Evolutionary conservation across 2,113 vertebrate species (phyloP), one percentile per base, ranked within the genome.

Genomic region (Apteryx owenii): DNA sequence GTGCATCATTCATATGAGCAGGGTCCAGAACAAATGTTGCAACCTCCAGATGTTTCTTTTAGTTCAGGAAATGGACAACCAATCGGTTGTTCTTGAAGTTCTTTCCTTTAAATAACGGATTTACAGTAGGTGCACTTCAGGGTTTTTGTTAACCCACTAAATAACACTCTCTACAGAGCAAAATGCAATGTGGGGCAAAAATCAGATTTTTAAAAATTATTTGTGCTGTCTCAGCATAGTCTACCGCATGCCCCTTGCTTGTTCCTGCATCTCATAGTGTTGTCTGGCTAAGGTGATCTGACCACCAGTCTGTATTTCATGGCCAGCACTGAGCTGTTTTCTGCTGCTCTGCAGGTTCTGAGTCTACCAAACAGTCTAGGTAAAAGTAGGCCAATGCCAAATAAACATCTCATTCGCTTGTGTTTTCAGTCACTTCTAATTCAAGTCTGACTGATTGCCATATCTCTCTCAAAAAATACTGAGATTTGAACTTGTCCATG

Each of bases 1-100:
- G 96, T 50, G 33, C 97, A 96, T 97, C 97, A 97, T 95, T 95
- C 95, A 88, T 81, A 18, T 36, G 68, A 18, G 90, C 53, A 10
- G 85, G 62, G 68, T 76, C 97, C 91, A 79, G 97, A 97, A 97
- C 88, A 81, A 93, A 96, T 46, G 28, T 51, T 7, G 75, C 97
- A 50, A 22, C 89, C 89, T 97, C 95, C 97, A 90, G 97, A 91
- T 88, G 78, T 89, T 92, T 65, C 90, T 33, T 84, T 56, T 90
- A 60, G 54, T 72, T 90, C 3, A 2, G 61, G 92, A 91, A 93
- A 83, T 54, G 61, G 33, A 92, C 25, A 42, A 60, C 17, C 85
- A 48, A 82, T 75, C 53, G 61, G 81, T 66, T 80, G 84, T 66
- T 82, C 66, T 80, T 70, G 48, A 71, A 51, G 44, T 53, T 75